Evolutionary conservation across 2,113 vertebrate species (phyloP).

Genomic region (Egretta garzetta): DNA sequence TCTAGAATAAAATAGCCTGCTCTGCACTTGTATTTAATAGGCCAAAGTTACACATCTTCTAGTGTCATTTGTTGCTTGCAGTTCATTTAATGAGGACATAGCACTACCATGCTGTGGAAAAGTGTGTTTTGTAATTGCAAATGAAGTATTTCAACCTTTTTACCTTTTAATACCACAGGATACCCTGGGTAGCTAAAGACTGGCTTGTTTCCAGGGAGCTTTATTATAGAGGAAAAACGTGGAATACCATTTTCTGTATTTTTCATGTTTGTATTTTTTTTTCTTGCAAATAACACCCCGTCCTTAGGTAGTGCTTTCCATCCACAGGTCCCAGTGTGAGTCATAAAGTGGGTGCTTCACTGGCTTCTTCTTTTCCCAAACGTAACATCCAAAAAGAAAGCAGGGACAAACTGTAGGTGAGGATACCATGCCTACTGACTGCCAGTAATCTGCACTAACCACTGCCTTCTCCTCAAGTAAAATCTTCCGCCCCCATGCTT

Average conservation of each 20-base stretch:
- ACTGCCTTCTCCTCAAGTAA: not conserved
- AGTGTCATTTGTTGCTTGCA: not conserved
- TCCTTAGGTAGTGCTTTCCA: not conserved
- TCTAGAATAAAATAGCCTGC: not conserved
- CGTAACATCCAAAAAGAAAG: not conserved
- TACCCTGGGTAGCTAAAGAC: not conserved
- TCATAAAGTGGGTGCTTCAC: not conserved
- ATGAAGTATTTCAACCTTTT: slow-evolving; percentile 49
- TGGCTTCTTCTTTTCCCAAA: not conserved
- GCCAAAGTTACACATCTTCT: not conserved
- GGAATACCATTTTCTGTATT: not conserved
- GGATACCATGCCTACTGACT: not conserved
- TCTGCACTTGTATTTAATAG: not conserved
- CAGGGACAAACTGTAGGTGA: not conserved
- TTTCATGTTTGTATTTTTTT: not conserved
- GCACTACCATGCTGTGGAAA: not conserved
- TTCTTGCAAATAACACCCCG: not conserved
- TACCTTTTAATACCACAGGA: not conserved
- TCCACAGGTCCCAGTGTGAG: not conserved
- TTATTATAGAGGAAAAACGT: not conserved
- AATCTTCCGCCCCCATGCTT: not conserved
- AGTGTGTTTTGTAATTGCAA: slow-evolving; percentile 7
- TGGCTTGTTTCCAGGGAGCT: slow-evolving; percentile 21
- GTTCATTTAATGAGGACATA: slow-evolving; percentile 28
- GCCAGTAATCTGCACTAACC: not conserved